Evolutionary conservation across 2,888 invertebrate species (phyloP).

Genomic region (Troilus luridus): DNA sequence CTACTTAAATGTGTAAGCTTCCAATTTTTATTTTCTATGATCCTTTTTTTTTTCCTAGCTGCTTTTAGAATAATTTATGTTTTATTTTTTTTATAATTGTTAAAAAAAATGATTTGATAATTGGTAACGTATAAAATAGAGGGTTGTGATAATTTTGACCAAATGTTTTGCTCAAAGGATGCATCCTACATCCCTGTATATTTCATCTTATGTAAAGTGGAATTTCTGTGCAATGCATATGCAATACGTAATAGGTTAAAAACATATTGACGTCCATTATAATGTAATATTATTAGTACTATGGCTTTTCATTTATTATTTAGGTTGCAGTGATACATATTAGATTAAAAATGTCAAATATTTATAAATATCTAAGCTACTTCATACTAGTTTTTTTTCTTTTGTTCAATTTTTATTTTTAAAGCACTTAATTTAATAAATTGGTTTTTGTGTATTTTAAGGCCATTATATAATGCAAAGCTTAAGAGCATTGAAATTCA

Average conservation of each 20-base stretch:
- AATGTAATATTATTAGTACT: slow-evolving; percentile 36
- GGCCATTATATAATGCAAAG: slow-evolving; percentile 19
- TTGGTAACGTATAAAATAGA: neutral
- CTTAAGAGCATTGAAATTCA: slow-evolving; percentile 1
- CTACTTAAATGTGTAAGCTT: too few relatives aligned
- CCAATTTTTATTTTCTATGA: too few relatives aligned
- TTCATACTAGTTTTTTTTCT: slow-evolving; percentile 44
- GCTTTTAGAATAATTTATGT: neutral
- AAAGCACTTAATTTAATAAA: slow-evolving; percentile 27
- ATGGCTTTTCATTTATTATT: slow-evolving; percentile 38
- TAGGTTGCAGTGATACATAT: slow-evolving; percentile 33
- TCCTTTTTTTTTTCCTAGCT: neutral
- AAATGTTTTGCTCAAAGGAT: slow-evolving; percentile 44
- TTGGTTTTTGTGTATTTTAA: slow-evolving; percentile 20
- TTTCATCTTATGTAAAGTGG: slow-evolving; percentile 40
- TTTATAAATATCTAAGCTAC: slow-evolving; percentile 28
- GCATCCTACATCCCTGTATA: slow-evolving; percentile 23
- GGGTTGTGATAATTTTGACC: slow-evolving; percentile 35
- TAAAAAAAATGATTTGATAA: neutral
- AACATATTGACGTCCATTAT: slow-evolving; percentile 50
- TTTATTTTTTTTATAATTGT: neutral
- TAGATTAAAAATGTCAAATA: slow-evolving; percentile 19
- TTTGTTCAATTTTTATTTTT: neutral
- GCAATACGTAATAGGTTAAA: slow-evolving; percentile 32
- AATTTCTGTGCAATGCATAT: slow-evolving; percentile 51